Conservation (phyloP, 2,888 invertebrate species). For the Machimus atricapillus region DNA sequence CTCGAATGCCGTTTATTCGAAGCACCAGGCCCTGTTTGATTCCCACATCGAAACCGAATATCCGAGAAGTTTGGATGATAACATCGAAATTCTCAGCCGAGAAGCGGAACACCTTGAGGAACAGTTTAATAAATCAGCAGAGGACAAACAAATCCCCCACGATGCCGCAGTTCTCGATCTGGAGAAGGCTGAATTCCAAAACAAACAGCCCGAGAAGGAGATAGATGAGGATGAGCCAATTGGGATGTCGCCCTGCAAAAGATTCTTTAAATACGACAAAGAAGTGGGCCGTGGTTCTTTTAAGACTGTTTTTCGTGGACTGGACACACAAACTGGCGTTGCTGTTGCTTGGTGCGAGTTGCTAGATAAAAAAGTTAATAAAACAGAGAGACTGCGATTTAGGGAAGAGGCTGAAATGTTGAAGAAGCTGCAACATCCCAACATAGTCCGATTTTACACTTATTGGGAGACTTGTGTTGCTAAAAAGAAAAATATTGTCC, state of each 20-base stretch:
- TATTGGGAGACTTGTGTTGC: conserved; percentile 96
- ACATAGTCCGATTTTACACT: conserved; percentile 97
- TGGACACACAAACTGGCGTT: conserved; percentile 98
- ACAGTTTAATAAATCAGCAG: conserved; percentile 56
- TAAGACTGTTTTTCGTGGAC: conserved; percentile 97
- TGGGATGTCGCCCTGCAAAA: conserved; percentile 90
- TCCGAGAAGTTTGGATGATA: conserved; percentile 62
- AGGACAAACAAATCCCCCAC: conserved; percentile 53
- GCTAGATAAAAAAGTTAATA: conserved; percentile 96
- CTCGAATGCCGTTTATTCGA: conserved; percentile 51
- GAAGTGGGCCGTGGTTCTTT: conserved; percentile 98
- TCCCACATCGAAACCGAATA: conserved; percentile 58
- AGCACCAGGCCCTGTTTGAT: conserved; percentile 51
- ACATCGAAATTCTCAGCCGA: conserved; percentile 61
- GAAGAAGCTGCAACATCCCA: conserved; percentile 97
- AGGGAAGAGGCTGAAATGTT: conserved; percentile 98
- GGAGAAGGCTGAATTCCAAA: conserved; percentile 61
- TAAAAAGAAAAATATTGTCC: conserved; percentile 95
- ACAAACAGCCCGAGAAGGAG: conserved; percentile 65
- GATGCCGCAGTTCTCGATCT: conserved; percentile 64
- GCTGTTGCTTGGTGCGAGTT: conserved; percentile 99
- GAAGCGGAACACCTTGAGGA: conserved; percentile 62
- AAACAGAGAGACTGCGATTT: conserved; percentile 92
- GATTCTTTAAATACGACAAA: conserved; percentile 98
- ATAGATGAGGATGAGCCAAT: conserved; percentile 91